A percentile compares a stretch with the other conserved stretches of the same genome.
These are phyloP conservation scores for Chorisops tibialis DNA, from an alignment of 2,888 invertebrate genomes.

Conservation along the genomic window DNA sequence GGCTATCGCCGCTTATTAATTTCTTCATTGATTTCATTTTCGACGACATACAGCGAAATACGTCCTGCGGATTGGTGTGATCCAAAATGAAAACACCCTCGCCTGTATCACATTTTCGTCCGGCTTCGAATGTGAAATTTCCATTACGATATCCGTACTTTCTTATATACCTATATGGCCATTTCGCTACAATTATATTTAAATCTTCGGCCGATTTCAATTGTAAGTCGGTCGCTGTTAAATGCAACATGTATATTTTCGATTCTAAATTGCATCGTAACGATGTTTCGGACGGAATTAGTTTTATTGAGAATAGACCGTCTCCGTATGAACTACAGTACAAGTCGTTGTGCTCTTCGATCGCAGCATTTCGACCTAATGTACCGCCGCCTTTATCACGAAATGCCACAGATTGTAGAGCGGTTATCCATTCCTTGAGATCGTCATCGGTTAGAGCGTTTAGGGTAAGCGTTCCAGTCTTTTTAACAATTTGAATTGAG, in stretches of 20 bases:
- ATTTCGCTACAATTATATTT: slow-evolving; percentile 63
- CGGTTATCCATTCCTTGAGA: slow-evolving; percentile 72
- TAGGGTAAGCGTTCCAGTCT: slow-evolving; percentile 63
- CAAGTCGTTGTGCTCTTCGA: slow-evolving; percentile 85
- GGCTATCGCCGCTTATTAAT: slow-evolving; percentile 66
- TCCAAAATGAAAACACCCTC: slow-evolving; percentile 79
- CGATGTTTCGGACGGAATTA: slow-evolving; percentile 76
- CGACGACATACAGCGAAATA: slow-evolving; percentile 73
- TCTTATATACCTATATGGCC: slow-evolving; percentile 82
- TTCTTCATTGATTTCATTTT: slow-evolving; percentile 89
- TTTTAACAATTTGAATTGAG: slow-evolving; percentile 68
- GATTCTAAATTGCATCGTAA: slow-evolving; percentile 70
- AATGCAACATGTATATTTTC: slow-evolving; percentile 67
- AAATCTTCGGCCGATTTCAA: slow-evolving; percentile 63
- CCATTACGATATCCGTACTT: slow-evolving; percentile 82
- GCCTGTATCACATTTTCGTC: slow-evolving; percentile 80
- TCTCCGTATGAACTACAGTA: slow-evolving; percentile 78
- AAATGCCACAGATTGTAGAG: slow-evolving; percentile 78
- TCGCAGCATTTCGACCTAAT: slow-evolving; percentile 50
- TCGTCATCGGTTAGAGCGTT: slow-evolving; percentile 63
- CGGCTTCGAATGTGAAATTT: slow-evolving; percentile 84
- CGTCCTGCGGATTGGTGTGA: slow-evolving; percentile 78
- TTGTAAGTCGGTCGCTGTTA: slow-evolving; percentile 73
- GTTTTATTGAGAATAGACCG: slow-evolving; percentile 73
- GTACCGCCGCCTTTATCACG: slow-evolving; percentile 59